Evolutionary conservation across 2,797 vertebrate species (phyloP).

Genomic region (Sitta carolinensis): DNA sequence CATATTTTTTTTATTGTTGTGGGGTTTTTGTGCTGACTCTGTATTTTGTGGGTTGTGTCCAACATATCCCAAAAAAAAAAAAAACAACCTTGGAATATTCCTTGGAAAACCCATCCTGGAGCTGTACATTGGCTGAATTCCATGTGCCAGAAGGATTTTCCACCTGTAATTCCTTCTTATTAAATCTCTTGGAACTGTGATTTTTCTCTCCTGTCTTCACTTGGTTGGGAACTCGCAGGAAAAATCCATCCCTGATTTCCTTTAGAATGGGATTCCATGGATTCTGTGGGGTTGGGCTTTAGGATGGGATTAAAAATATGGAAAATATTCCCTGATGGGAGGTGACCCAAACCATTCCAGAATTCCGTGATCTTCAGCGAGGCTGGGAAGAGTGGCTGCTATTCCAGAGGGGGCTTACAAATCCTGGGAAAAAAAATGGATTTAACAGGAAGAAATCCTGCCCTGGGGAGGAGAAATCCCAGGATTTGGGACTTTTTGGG

Average conservation of each 20-base stretch:
- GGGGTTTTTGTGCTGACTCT: not conserved
- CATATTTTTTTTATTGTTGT: not conserved
- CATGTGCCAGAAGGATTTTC: not conserved
- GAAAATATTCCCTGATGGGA: not conserved
- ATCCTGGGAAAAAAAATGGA: not conserved
- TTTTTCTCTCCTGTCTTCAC: not conserved
- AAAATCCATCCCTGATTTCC: not conserved
- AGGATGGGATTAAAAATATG: not conserved
- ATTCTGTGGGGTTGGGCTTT: not conserved
- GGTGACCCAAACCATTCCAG: not conserved
- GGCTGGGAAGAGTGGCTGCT: not conserved
- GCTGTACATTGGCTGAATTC: not conserved
- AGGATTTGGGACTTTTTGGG: not conserved
- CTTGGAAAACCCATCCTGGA: not conserved
- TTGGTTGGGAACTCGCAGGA: not conserved
- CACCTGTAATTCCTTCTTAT: not conserved
- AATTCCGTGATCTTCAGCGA: accelerated
- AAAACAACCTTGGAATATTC: not conserved
- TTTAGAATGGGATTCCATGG: not conserved
- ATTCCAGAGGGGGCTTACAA: not conserved
- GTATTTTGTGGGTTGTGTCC: not conserved
- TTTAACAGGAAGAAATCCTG: not conserved
- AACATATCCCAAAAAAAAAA: not conserved
- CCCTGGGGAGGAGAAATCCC: not conserved
- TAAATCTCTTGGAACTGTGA: conserved; percentile 31